Base-by-base conservation (phyloP, 2,113 vertebrate genomes). In the Rhabdomys dilectus region DNA sequence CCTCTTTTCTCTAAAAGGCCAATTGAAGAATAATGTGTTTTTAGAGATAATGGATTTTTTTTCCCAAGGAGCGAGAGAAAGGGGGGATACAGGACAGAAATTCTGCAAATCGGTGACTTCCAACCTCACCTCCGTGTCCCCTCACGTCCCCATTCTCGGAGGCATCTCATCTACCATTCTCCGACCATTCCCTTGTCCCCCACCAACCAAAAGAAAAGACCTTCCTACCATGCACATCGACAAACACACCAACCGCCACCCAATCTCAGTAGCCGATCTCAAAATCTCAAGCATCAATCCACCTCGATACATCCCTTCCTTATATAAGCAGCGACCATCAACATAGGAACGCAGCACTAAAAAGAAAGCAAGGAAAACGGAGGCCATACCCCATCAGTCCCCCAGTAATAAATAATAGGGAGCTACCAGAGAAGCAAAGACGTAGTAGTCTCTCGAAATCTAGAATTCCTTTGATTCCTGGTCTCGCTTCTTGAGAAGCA, bases 241-340 rank as follows among this genome's bases (percentile, higher is more conserved):
- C 96, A 97, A 96, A 97, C 92, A 97, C 96, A 96, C 89, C 96
- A 92, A 98, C 97, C 98, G 98, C 97, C 98, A 97, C 91, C 36
- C 66, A 97, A 98, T 98, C 98, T 98, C 98, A 98, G 97, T 97
- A 98, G 98, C 97, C 98, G 97, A 99, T 99, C 98, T 98, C 98
- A 98, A 99, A 99, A 99, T 98, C 98, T 98, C 98, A 98, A 98
- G 98, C 98, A 98, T 98, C 98, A 99, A 98, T 98, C 98, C 98
- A 98, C 98, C 98, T 97, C 98, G 96, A 98, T 98, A 98, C 97
- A 98, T 98, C 98, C 98, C 97, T 98, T 90, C 98, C 98, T 99
- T 99, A 99, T 99, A 98, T 99, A 99, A 99, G 98, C 98, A 98
- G 98, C 97, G 97, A 98, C 98, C 98, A 96, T 98, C 99, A 98